Base-by-base conservation (phyloP, 2,888 invertebrate genomes). In the Idaea aversata region DNA sequence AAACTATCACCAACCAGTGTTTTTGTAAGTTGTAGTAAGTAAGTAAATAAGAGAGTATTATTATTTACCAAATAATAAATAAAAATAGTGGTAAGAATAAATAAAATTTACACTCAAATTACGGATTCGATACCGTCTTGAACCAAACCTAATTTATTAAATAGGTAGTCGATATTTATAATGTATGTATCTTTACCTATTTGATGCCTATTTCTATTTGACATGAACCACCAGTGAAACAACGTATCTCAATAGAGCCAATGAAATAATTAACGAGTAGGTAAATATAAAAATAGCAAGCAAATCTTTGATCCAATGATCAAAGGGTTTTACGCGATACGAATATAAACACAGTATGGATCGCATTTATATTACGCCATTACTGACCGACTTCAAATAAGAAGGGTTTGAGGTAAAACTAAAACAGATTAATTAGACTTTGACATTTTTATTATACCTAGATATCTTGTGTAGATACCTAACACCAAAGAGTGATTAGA, bases 271-370 rank as follows among this genome's bases (percentile, higher is more conserved):
- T 13, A 47, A 6, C 47, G 13, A 47, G 47, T 47, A 25, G 25
- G 25, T 25, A 25, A 25, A 25, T 25, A 7, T 47, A 7, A 47
- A 47, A 47, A 47, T 10, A 47, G 47, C 47, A 47, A 66, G 38
- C 34, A 65, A 72, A 70, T 67, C 73, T 80, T 80, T 79, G 75
- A 79, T 77, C 70, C 34, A 6, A 63, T 68, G 80, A 79, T 78
- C 75, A 81, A 81, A 81, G 77, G 67, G 65, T 63, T 66, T 67
- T 64, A 36, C 65, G 57, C 61, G 36, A 64, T 68, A 62, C 47
- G 47, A 47, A 4, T 47, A 13, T 47, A 7, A 47, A 47, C 47
- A 47, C 47, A 7, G 47, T 47, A 47, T 47, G 47, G 47, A 47
- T 47, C 13, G 47, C 47, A 47, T 47, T 47, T 10, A 47, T 10